These are phyloP conservation scores for Ibycter americanus DNA, from an alignment of 2,797 vertebrate species.

Conservation along the genomic window DNA sequence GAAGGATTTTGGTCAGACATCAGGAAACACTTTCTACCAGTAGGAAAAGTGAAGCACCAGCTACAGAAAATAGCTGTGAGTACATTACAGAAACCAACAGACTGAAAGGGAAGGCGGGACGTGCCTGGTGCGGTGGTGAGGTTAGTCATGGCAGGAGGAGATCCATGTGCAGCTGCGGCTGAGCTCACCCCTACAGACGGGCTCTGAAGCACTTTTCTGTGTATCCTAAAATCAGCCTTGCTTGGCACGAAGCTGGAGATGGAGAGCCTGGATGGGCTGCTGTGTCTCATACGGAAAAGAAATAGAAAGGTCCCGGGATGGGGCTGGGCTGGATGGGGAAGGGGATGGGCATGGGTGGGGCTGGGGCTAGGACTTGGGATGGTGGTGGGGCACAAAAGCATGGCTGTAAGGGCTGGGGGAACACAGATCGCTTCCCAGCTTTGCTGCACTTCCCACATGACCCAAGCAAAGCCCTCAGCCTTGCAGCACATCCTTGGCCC, in stretches of 20 bases:
- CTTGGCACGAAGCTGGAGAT: background rate
- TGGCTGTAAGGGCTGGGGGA: background rate
- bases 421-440: background rate
- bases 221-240: background rate
- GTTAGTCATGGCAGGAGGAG: background rate
- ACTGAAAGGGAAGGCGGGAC: background rate
- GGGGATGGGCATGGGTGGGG: too few relatives aligned
- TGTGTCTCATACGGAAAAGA: background rate
- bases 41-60: background rate
- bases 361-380: background rate
- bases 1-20: background rate
- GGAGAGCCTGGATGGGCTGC: background rate
- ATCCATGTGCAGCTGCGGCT: background rate
- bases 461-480: background rate
- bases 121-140: background rate
- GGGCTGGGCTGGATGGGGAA: too few relatives aligned
- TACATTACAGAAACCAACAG: background rate
- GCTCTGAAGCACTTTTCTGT: background rate
- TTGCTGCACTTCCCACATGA: background rate
- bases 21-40: background rate
- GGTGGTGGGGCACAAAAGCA: rapidly evolving
- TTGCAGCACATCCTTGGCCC: background rate
- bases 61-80: background rate
- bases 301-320: background rate
- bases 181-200: background rate